Base-by-base conservation (phyloP, 1,140 invertebrate species). In the Drosophila mauritiana region DNA sequence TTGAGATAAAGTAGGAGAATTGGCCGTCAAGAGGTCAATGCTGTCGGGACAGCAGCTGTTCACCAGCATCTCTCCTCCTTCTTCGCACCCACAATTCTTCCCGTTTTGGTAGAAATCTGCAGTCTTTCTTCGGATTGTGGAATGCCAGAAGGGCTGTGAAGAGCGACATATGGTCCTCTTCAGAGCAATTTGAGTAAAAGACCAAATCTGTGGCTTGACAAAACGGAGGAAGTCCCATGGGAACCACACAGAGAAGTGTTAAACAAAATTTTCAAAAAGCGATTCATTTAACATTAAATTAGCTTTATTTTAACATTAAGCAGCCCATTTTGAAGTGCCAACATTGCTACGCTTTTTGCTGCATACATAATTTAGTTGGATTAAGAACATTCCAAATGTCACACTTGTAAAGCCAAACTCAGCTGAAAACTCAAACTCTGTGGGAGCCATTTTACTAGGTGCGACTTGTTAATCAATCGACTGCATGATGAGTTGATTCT, bases 381-480 rank as follows among this genome's bases (percentile, higher is more conserved):
- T 31, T 31, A 31, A 31, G 31, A 31, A 31, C 8, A 31, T 31
- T 31, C 10, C 8, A 31, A 31, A 31, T 31, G 31, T 31, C 31
- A 31, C 8, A 31, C 31, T 13, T 22, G 11, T 45, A 22, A 12
- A 45, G 8, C 17, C 17, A 7, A 45, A 11, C 17, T 12, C 11
- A 45, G 43, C 6, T n/a, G 22, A 13, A 48, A 27, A 48, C 1
- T n/a, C 7, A n/a, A 4, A 8, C 46, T 48, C 67, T 86, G 81
- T 86, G 78, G 81, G 82, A 85, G 78, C 69, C 78, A 17, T n/a
- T 20, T 34, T 34, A 39, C 12, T 12, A 27, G 12, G 22, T 13
- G 45, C 36, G 54, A 86, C 65, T 73, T 78, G 82, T 75, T 86
- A 86, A 86, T 86, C 83, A 86, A 65, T 69, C 69, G 65, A 54